These are phyloP conservation scores for Spilarctia lutea DNA, from an alignment of 2,888 invertebrate genomes.

Conservation along the genomic window DNA sequence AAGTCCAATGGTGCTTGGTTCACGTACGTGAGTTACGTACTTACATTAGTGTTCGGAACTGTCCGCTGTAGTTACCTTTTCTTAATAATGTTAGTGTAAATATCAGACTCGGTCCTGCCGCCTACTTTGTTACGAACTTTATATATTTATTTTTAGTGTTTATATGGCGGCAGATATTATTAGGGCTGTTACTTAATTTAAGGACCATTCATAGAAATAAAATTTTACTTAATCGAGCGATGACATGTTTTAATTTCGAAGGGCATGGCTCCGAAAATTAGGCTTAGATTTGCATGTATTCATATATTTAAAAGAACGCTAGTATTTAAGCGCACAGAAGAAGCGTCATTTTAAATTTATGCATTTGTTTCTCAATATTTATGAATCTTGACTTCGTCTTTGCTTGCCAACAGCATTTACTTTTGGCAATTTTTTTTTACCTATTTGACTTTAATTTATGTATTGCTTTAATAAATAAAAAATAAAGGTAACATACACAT, in stretches of 20 bases:
- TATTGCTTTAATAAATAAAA: background rate
- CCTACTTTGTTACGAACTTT: conserved; percentile 32
- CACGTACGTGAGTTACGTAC: conserved; percentile 12
- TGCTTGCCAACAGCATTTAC: background rate
- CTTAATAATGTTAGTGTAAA: conserved; percentile 33
- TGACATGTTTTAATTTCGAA: conserved; percentile 14
- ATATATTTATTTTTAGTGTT: conserved; percentile 42
- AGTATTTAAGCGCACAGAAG: background rate
- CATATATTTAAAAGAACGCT: conserved; percentile 3
- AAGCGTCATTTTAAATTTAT: background rate
- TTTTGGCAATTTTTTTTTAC: background rate
- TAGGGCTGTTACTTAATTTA: conserved; percentile 50
- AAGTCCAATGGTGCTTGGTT: conserved; percentile 24
- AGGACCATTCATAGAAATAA: conserved; percentile 38
- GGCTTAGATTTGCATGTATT: conserved; percentile 22
- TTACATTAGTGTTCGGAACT: conserved; percentile 26
- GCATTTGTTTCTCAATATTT: background rate
- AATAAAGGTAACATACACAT: background rate
- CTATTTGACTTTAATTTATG: too few relatives aligned
- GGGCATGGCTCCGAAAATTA: conserved; percentile 13
- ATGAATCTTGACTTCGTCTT: background rate
- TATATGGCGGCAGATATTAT: conserved; percentile 29
- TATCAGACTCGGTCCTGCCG: conserved; percentile 15
- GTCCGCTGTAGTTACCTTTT: conserved; percentile 43
- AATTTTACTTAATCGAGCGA: conserved; percentile 19